A percentile compares a stretch with the other conserved stretches of the same genome.
phyloP scores from a whole-genome alignment of 2,113 vertebrate genomes.

The Carassius auratus region DNA sequence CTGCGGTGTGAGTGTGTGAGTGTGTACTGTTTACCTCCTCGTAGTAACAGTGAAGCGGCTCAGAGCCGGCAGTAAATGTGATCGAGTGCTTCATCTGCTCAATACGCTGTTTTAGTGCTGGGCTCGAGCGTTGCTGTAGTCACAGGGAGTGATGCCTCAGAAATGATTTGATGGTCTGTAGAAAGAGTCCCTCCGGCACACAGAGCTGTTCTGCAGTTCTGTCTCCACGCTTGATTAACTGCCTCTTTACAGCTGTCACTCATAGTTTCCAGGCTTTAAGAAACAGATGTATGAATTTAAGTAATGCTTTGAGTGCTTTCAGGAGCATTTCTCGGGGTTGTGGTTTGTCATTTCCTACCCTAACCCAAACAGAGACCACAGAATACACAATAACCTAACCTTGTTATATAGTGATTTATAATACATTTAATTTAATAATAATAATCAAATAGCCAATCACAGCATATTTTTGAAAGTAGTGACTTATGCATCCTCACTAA shows the following conservation, averaged over 20 bases:
- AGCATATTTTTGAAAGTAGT: too few species aligned
- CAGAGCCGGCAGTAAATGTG: not conserved
- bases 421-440: too few species aligned
- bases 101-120: constrained; percentile 17
- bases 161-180: constrained; percentile 17
- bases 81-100: not conserved
- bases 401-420: not conserved
- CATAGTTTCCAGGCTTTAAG: not conserved
- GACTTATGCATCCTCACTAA: too few species aligned
- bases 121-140: constrained; percentile 31
- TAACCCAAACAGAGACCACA: not conserved
- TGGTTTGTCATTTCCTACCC: not conserved
- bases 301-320: not conserved
- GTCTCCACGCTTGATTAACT: not conserved
- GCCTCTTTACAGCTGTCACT: not conserved
- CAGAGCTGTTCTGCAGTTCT: not conserved
- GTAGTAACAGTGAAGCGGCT: constrained; percentile 11
- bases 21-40: constrained; percentile 22
- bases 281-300: too few species aligned
- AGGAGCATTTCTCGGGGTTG: not conserved
- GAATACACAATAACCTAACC: not conserved
- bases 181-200: not conserved
- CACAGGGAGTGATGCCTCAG: constrained; percentile 18
- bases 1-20: not conserved
- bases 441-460: too few species aligned